Base-by-base conservation (phyloP, 2,797 vertebrate species). In the Syncerus caffer region DNA sequence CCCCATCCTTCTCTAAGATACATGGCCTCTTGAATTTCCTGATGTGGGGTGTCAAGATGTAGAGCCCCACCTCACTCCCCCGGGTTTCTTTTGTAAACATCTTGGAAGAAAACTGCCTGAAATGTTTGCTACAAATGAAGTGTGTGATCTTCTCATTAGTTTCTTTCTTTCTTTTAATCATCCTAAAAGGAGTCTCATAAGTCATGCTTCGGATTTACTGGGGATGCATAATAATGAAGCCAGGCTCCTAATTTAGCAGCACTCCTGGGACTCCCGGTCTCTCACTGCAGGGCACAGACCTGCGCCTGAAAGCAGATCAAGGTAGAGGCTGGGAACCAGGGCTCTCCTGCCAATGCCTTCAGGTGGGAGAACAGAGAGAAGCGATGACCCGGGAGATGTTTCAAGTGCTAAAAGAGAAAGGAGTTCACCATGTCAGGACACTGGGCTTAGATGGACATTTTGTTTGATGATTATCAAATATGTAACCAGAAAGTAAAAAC, bases 81-180 rank as follows among this genome's bases (percentile, higher is more conserved):
- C 9, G 13, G 79, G 42, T 90, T 95, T 96, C 50, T 25, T 91
- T 80, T 71, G 79, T 79, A 98, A 96, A 94, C 45, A 89, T 90
- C 71, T 50, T 89, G 83, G 90, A 80, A 85, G 78, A 95, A 96
- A 96, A 95, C 78, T 53, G 45, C 92, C 71, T 85, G 58, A 90
- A 90, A 95, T 79, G 31, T 80, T 94, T 94, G 96, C 82, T 96
- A 80, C 83, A 95, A 95, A 94, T 97, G 85, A 97, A 96, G 67
- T 91, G 50, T 95, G 58, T 95, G 93, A 96, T 97, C 91, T 94
- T 97, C 84, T 95, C 95, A 93, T 97, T 96, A 90, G 90, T 79
- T 97, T 96, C 79, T 84, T 96, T 97, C 92, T 93, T 96, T 95
- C 96, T 97, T 97, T 93, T 96, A 97, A 96, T 96, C 93, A 96